Evolutionary conservation across 2,888 invertebrate species (phyloP), one percentile per base, ranked within the genome.

Genomic region (Clostera curtula): DNA sequence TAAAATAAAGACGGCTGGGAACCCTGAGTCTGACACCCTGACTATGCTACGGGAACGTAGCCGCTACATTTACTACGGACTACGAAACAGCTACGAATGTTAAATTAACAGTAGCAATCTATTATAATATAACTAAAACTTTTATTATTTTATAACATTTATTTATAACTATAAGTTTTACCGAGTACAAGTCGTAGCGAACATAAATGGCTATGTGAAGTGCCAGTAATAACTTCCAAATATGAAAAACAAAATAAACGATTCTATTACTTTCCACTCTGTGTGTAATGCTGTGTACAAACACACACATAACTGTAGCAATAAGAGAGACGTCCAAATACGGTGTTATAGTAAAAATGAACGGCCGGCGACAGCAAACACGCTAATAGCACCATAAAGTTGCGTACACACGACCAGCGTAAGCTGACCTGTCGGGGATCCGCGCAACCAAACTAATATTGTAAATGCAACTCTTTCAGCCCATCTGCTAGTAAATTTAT

Each of bases 331-430:
- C 44, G 50, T 49, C 52, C 62, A 57, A 60, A 60, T n/a, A 59
- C 45, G 57, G 50, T 47, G 50, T 53, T 54, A 57, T 58, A 58
- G 62, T 56, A 62, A 62, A 67, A 69, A 66, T 57, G 57, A 36
- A 51, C 49, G 49, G 47, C 57, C 56, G 57, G 56, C 57, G 56
- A 66, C 58, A 62, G 62, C 68, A 71, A 73, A 72, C 67, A 74
- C 55, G 60, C 70, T 71, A 72, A 76, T 72, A 61, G 64, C 56
- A 47, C 50, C 67, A 60, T 70, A 69, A 67, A 68, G 58, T 57
- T 55, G 61, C 55, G 44, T 60, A 49, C 44, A 56, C 40, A 42
- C 37, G 32, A 36, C 68, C 64, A 64, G 36, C 24, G 16, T 54
- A 47, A 36, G 33, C 29, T 45, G 67, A 57, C 27, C 65, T 40